phyloP scores from a whole-genome alignment of 2,888 invertebrate genomes.

The Cryptops parisi region DNA sequence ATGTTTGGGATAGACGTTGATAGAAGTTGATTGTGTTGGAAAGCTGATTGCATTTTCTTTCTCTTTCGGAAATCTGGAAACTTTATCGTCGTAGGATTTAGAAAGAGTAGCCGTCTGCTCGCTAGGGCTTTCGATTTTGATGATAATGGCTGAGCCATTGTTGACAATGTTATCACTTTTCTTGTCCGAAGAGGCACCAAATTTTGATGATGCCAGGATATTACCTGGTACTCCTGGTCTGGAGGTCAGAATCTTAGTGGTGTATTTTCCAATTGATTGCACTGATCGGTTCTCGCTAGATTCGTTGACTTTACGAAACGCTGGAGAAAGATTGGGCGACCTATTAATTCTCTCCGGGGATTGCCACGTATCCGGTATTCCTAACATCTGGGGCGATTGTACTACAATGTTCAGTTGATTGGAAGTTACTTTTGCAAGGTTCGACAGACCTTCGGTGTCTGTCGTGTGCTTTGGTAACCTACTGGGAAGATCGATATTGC shows the following conservation, averaged over 20 bases:
- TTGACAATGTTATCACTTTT: background rate
- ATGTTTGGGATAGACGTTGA: background rate
- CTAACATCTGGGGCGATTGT: background rate
- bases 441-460: slow-evolving; percentile 2
- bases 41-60: background rate
- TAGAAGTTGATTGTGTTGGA: too few relatives aligned
- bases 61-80: background rate
- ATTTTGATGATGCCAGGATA: background rate
- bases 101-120: too few relatives aligned
- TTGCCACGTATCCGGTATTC: background rate
- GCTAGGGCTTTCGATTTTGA: background rate
- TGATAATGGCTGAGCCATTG: background rate
- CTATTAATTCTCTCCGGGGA: background rate
- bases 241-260: background rate
- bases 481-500: background rate
- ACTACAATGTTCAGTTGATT: slow-evolving; percentile 4
- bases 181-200: background rate
- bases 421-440: slow-evolving; percentile 4
- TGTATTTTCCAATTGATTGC: background rate
- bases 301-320: background rate
- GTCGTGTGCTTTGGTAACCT: background rate
- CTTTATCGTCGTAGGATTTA: too few relatives aligned
- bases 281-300: background rate
- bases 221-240: background rate
- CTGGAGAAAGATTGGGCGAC: background rate